Evolutionary conservation across 92 coral and sea anemone genomes (phyloP).

Genomic region (Montipora capitata): DNA sequence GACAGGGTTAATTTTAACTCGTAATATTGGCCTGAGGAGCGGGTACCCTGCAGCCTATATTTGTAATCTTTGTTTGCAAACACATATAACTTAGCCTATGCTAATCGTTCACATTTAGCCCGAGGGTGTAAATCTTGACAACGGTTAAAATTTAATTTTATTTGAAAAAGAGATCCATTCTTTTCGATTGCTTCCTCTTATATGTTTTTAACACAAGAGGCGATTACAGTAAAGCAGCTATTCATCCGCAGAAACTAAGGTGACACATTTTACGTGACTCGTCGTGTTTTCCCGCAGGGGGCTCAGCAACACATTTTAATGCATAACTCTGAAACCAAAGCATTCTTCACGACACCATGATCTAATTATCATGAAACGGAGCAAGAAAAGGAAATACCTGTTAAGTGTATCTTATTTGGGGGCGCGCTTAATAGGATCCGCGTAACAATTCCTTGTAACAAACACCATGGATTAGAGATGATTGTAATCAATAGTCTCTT

Average conservation of each 20-base stretch:
- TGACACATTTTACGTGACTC: neutral
- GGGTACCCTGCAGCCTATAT: neutral
- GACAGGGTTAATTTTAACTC: conserved; percentile 30
- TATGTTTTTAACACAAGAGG: neutral
- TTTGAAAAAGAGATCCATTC: neutral
- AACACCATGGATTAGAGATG: neutral
- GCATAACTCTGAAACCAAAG: neutral
- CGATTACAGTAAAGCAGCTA: neutral
- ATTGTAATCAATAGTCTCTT: neutral
- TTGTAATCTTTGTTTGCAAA: conserved; percentile 44
- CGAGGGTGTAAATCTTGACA: neutral
- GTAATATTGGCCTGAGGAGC: neutral
- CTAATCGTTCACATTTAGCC: neutral
- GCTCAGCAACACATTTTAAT: neutral
- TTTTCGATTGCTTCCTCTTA: neutral
- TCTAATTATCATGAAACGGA: neutral
- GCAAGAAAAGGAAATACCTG: neutral
- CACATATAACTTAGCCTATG: conserved; percentile 13
- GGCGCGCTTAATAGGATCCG: neutral
- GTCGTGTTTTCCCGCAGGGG: neutral
- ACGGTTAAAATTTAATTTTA: neutral
- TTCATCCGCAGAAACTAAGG: neutral
- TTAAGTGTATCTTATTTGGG: neutral
- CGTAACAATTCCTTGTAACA: neutral
- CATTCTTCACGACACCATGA: neutral